A percentile compares a stretch with the other conserved stretches of the same genome.
Evolutionary conservation across 2,888 invertebrate genomes (phyloP).

Genomic region (Zygothrica quintamaculata): DNA sequence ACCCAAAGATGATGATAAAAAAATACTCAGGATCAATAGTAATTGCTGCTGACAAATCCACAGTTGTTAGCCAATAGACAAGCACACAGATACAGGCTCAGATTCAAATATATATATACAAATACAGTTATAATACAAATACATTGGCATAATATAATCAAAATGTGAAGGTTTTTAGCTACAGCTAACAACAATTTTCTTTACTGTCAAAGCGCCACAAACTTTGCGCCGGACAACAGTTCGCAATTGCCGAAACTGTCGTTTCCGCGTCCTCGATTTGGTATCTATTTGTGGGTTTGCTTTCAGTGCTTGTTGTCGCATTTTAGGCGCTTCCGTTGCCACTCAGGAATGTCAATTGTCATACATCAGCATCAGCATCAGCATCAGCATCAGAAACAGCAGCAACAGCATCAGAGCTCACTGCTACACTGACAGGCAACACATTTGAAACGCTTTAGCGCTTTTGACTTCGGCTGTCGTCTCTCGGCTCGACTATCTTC

Average conservation of each 20-base stretch:
- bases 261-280: slow-evolving; percentile 51
- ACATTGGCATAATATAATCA: slow-evolving; percentile 60
- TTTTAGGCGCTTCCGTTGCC: slow-evolving; percentile 87
- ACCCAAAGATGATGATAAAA: slow-evolving; percentile 54
- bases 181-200: slow-evolving; percentile 23
- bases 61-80: slow-evolving; percentile 35
- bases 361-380: slow-evolving; percentile 75
- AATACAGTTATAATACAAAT: not conserved
- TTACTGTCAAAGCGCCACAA: slow-evolving; percentile 1
- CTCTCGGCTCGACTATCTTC: slow-evolving; percentile 14
- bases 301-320: slow-evolving; percentile 58
- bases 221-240: slow-evolving; percentile 59
- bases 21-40: slow-evolving; percentile 74
- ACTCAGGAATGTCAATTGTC: slow-evolving; percentile 59
- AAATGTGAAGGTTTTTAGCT: slow-evolving; percentile 58
- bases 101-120: slow-evolving; percentile 13
- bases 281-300: slow-evolving; percentile 85
- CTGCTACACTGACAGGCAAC: slow-evolving; percentile 38
- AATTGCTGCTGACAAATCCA: slow-evolving; percentile 76
- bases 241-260: slow-evolving; percentile 55
- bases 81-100: slow-evolving; percentile 17
- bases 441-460: slow-evolving; percentile 69
- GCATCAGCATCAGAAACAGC: slow-evolving; percentile 67
- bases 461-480: slow-evolving; percentile 51
- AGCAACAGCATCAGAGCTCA: slow-evolving; percentile 84